Percentiles rank a stretch among this genome's conserved stretches.
Conservation (phyloP, 2,888 invertebrate species). For the Timema cristinae region DNA sequence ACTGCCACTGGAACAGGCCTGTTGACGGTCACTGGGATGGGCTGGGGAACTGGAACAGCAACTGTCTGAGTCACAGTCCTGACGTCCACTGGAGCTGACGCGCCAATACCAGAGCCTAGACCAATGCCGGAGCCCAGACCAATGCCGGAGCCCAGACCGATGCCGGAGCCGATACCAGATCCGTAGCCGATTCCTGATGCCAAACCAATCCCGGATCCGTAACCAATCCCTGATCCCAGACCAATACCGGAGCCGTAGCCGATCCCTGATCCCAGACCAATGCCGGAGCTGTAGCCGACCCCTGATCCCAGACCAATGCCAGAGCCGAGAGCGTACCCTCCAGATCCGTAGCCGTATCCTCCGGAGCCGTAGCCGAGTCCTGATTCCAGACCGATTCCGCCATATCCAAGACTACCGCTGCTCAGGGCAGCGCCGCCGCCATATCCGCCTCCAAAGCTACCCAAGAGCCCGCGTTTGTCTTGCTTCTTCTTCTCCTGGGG, state of each 20-base stretch:
- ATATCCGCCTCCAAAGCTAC: constrained; percentile 5
- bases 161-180: not conserved
- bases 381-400: not conserved
- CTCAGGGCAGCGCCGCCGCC: not conserved
- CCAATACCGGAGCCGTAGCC: not conserved
- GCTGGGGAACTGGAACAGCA: constrained; percentile 27
- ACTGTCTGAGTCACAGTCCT: constrained; percentile 18
- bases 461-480: constrained; percentile 3
- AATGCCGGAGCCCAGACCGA: not conserved
- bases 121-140: not conserved
- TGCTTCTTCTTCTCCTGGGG: constrained; percentile 20
- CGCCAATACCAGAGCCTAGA: not conserved
- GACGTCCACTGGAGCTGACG: not conserved
- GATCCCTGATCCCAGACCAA: not conserved
- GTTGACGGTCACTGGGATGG: constrained; percentile 22
- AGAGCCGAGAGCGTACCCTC: not conserved
- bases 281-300: not conserved
- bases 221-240: not conserved
- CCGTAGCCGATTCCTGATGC: not conserved
- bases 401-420: not conserved
- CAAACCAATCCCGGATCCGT: not conserved
- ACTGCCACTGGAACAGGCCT: constrained; percentile 37
- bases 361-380: not conserved
- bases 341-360: not conserved
- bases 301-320: constrained; percentile 5